Evolutionary conservation across 2,797 vertebrate genomes (phyloP).

Genomic region (Tragelaphus eurycerus): DNA sequence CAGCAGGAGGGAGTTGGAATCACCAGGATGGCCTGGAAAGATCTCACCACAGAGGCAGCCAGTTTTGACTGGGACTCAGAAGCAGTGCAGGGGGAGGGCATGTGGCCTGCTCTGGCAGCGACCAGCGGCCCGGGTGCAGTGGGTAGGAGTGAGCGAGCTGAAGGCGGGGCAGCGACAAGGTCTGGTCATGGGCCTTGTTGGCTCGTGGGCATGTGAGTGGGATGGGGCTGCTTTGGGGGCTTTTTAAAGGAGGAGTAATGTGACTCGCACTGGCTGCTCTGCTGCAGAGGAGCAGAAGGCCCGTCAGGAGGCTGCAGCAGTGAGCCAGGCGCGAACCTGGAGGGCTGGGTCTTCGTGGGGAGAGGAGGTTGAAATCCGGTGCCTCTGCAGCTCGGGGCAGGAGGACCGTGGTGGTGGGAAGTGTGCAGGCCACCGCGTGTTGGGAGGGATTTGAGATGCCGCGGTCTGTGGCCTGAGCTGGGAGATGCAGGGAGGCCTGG

Average conservation of each 20-base stretch:
- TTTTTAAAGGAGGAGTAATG: neutral
- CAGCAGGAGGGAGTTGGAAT: neutral
- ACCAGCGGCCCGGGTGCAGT: neutral
- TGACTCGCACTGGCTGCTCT: neutral
- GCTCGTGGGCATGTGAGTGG: neutral
- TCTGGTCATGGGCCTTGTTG: fast-evolving
- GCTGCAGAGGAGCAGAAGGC: neutral
- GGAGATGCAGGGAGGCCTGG: neutral
- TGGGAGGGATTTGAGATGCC: neutral
- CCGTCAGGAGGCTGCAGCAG: neutral
- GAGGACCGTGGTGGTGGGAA: neutral
- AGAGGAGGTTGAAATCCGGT: neutral
- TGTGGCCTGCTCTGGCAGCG: neutral
- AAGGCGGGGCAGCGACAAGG: neutral
- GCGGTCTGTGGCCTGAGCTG: neutral
- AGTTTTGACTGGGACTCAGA: neutral
- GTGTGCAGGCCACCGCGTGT: neutral
- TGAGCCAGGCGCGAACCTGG: too few relatives aligned
- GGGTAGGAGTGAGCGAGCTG: neutral
- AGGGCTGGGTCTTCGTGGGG: neutral
- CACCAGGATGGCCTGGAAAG: neutral
- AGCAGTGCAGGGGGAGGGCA: neutral
- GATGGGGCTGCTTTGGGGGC: neutral
- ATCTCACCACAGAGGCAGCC: neutral
- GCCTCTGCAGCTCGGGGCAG: neutral